Evolutionary conservation across 23 tunicate genomes (phyloP), one percentile per base, ranked within the genome.

Genomic region (Botrylloides violaceus): DNA sequence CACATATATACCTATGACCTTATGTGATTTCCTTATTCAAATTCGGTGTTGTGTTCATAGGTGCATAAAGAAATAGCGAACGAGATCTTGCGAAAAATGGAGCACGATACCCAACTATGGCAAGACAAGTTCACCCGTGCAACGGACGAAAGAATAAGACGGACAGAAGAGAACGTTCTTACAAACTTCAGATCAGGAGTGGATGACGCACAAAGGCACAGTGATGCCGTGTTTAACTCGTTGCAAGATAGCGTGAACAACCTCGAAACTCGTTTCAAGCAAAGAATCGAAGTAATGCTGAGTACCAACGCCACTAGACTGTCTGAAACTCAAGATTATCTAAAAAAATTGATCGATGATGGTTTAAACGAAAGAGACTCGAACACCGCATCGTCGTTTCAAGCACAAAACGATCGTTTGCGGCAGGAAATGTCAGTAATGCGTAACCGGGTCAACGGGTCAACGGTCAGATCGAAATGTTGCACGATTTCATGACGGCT

Each of bases 121-220:
- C 83, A 81, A 59, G 79, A 81, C 26, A 30, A 43, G 50, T 77
- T 88, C 43, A 77, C 74, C 47, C 77, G 77, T 3, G 88, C 81
- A 18, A 75, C 88, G 19, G 73, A 71, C 32, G 58, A 58, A 36
- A 59, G 78, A 37, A 34, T 88, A 2, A 48, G 78, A 66, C 66
- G 77, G 12, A 76, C 78, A 35, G 84, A 82, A 73, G 88, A 82
- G 6, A 81, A 86, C 29, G 64, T 88, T 48, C 76, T 76, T 34
- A 72, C 79, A 25, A 86, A 88, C 76, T 88, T 88, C 77, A 81
- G 84, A 19, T 76, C 70, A 58, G 96, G 96, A 26, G 39, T 88
- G 3, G 96, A 88, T 58, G 96, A 88, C 77, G 77, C 96, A 4
- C 96, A 88, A 49, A 77, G 77, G 61, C 87, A 88, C 31, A 77